Evolutionary conservation across 1,140 invertebrate genomes (phyloP), one percentile per base, ranked within the genome.

Genomic region (Scaptomyza pallida): DNA sequence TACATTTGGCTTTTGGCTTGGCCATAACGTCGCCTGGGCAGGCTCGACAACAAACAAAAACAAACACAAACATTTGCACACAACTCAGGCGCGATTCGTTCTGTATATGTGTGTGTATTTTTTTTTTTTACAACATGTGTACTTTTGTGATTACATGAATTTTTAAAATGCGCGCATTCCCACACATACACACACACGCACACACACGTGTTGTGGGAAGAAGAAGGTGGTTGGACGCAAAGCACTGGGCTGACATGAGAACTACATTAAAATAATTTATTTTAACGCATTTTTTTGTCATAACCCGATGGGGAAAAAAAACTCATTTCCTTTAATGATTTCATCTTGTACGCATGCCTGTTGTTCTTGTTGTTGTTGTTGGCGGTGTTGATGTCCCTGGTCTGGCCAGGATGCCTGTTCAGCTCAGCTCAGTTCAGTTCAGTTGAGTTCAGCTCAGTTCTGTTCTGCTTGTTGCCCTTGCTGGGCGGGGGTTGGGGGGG

Each of bases 251-350:
- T 77, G 82, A 88, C 82, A 88, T 82, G 82, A 88, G 82, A 88
- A 89, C 82, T 88, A 88, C 82, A 88, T 88, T 88, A 88, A 88
- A 88, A 88, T 88, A 89, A 88, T 89, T 88, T 89, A 88, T 88
- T 88, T 88, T 88, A 88, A 88, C 82, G 82, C 78, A 82, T 88
- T 88, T 88, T 77, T 88, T 88, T 88, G 83, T 88, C 82, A 88
- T 88, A 88, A 89, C 82, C 82, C 82, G 83, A 89, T 89, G 82
- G 82, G 82, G 74, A 81, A 78, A 88, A 88, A 86, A 83, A 88
- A 73, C 82, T 88, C 82, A 88, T 88, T 89, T 88, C 83, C 78
- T 88, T 88, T 88, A 88, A 88, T 88, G 82, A 88, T 88, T 89
- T 86, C 82, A 88, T 88, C 83, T 89, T 78, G 82, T 78, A 82